Evolutionary conservation across 2,113 vertebrate genomes (phyloP).

Genomic region (Malurus elegans): DNA sequence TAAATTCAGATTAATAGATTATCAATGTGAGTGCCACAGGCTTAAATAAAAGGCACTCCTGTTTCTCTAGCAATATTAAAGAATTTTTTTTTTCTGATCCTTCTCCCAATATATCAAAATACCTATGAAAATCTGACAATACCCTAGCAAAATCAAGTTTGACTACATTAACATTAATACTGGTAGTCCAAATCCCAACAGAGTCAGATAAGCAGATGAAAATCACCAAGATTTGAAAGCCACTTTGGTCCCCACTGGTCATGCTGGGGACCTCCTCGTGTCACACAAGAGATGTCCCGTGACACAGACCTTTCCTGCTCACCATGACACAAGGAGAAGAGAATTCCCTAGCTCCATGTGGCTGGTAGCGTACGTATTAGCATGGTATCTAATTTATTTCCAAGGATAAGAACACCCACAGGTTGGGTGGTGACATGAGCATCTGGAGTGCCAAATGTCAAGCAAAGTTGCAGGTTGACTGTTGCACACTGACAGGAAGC

Average conservation of each 20-base stretch:
- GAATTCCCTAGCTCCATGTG: not conserved
- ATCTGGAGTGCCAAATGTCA: conserved; percentile 37
- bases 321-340: not conserved
- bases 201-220: not conserved
- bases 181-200: not conserved
- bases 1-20: not conserved
- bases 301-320: not conserved
- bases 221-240: not conserved
- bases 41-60: not conserved
- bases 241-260: not conserved
- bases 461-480: not conserved
- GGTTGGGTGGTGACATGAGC: not conserved
- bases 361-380: not conserved
- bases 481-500: not conserved
- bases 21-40: not conserved
- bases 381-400: not conserved
- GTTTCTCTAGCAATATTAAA: not conserved
- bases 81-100: not conserved
- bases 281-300: not conserved
- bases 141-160: not conserved
- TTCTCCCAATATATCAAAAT: not conserved
- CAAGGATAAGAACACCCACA: not conserved
- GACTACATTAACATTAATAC: not conserved
- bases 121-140: not conserved
- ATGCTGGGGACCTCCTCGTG: not conserved